phyloP scores from a whole-genome alignment of 2,113 vertebrate genomes.

The Smithornis capensis region DNA sequence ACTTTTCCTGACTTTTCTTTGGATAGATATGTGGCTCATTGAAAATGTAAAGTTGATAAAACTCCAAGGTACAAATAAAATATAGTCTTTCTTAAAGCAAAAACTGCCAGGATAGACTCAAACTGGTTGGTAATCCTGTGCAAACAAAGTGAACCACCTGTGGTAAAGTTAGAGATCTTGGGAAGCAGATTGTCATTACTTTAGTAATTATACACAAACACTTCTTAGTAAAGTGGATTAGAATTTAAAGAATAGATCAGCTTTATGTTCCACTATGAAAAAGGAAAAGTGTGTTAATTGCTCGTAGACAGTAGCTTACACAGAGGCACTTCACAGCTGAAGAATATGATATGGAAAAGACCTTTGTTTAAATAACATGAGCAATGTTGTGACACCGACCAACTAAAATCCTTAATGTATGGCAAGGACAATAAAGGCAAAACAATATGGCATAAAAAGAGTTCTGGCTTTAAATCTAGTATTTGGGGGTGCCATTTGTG shows the following conservation, averaged over 20 bases:
- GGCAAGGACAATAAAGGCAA: neutral
- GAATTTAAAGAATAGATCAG: constrained; percentile 45
- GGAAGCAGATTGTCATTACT: constrained; percentile 52
- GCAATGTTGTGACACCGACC: neutral
- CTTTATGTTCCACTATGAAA: constrained; percentile 12
- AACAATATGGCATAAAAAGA: neutral
- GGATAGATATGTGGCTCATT: neutral
- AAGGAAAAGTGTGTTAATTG: constrained; percentile 50
- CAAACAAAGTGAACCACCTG: constrained; percentile 46
- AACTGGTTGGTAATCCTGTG: neutral
- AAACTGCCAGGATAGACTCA: neutral
- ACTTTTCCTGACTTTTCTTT: neutral
- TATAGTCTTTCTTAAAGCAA: neutral
- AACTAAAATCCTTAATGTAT: neutral
- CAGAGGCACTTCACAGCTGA: neutral
- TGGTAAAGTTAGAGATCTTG: constrained; percentile 37
- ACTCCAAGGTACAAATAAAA: neutral
- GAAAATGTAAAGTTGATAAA: neutral
- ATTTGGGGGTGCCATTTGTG: neutral
- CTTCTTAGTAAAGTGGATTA: constrained; percentile 60
- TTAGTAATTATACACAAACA: constrained; percentile 34
- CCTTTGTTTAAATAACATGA: neutral
- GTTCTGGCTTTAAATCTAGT: neutral
- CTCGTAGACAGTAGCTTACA: constrained; percentile 36
- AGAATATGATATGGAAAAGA: constrained; percentile 54